These are phyloP conservation scores for Leptinotarsa peninsularis DNA, from an alignment of 2,888 invertebrate genomes.

Conservation along the genomic window DNA sequence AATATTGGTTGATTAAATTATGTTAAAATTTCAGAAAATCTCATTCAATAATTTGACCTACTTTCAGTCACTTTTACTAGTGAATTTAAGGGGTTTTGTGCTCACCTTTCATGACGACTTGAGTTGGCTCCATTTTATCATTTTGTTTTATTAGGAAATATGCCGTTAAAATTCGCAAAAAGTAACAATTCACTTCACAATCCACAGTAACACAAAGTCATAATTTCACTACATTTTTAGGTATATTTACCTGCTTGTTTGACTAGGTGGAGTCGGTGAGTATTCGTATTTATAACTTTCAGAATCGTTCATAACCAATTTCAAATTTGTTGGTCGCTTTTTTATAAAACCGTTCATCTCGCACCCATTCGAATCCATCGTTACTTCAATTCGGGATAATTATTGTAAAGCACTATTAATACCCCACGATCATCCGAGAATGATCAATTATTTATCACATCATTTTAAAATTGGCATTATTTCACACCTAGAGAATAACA, in stretches of 20 bases:
- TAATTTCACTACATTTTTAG: not conserved
- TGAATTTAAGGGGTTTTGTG: no score
- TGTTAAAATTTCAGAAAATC: no score
- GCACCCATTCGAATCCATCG: conserved; percentile 35
- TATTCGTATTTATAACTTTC: conserved; percentile 35
- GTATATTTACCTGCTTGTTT: conserved; percentile 45
- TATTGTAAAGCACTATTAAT: not conserved
- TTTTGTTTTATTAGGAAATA: no score
- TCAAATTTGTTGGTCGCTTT: conserved; percentile 31
- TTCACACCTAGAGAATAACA: conserved; percentile 15
- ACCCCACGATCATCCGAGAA: not conserved
- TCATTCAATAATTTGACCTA: no score
- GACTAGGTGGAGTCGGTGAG: conserved; percentile 44
- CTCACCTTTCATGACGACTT: no score
- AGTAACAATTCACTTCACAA: not conserved
- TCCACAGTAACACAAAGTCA: not conserved
- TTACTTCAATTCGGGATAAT: conserved; percentile 17
- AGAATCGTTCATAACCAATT: conserved; percentile 32
- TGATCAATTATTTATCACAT: conserved; percentile 34
- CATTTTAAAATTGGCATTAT: conserved; percentile 12
- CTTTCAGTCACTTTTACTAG: no score
- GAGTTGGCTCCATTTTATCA: no score
- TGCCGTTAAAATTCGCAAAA: not conserved
- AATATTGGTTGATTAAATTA: no score
- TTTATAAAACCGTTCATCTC: conserved; percentile 43